Base-by-base conservation (phyloP, 1,140 invertebrate genomes). In the Leucophenga varia region DNA sequence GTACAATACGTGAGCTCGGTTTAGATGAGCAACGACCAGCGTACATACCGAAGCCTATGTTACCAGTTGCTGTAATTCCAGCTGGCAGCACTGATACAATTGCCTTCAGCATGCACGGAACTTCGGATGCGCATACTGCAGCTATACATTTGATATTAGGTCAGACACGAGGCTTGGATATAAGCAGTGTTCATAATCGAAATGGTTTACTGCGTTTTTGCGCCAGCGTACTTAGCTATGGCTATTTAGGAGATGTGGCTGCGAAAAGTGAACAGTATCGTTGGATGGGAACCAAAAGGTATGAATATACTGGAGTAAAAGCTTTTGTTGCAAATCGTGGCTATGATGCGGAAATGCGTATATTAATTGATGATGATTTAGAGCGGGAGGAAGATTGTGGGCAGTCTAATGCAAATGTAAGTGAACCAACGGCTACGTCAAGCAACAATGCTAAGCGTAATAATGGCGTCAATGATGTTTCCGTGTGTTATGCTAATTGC, bases 261-360 rank as follows among this genome's bases (percentile, higher is more conserved):
- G 79, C 81, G 43, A 86, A 91, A 52, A 93, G 90, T 64, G 93
- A 95, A 59, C 84, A 84, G 37, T 86, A 88, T 57, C 78, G 92
- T 9, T 94, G 90, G 87, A 88, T 95, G 85, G 92, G 92, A 25
- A 90, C 92, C n/a, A 82, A 83, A 48, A 77, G 92, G 52, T 95
- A 95, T 68, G 86, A 92, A 65, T 90, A 86, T 76, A 86, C 87
- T 38, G 87, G 87, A 12, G 83, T 89, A 52, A 89, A 89, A 61
- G 86, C 87, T 54, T 82, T 90, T 49, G 58, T 90, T 2, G 71
- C 75, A 1, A 88, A 89, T 59, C 83, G 81, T 36, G 80, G 85
- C 1, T 91, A 90, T 60, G 81, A 86, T 40, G 87, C 86, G 0
- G 87, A 90, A 70, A 37, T 73, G 18, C 52, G 59, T 3, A 18